These are phyloP conservation scores for Ovibos moschatus DNA, from an alignment of 2,113 vertebrate species.

Conservation along the genomic window DNA sequence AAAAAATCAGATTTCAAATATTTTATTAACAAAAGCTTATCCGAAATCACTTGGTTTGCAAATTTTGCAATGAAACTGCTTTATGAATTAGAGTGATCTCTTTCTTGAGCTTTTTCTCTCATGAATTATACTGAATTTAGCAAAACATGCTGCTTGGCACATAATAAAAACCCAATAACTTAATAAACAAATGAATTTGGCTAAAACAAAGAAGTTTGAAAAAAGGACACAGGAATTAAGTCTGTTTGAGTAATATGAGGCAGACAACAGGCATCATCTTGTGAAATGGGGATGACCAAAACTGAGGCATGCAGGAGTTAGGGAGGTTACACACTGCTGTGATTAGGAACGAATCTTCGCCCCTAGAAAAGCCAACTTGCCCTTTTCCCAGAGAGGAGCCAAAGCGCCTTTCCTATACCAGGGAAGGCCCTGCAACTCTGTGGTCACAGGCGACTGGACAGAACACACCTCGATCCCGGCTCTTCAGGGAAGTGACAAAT, in stretches of 20 bases:
- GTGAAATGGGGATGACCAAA: neutral
- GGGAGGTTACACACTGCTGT: neutral
- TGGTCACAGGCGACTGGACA: neutral
- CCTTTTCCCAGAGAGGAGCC: neutral
- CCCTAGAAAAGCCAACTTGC: neutral
- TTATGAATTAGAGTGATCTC: constrained; percentile 67
- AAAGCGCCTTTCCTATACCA: neutral
- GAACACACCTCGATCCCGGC: neutral
- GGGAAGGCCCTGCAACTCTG: neutral
- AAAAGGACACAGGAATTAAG: neutral
- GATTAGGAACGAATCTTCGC: neutral
- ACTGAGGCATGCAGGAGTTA: neutral
- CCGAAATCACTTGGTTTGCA: constrained; percentile 64
- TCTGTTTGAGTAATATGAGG: neutral
- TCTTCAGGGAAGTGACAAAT: neutral
- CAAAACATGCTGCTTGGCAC: constrained; percentile 1
- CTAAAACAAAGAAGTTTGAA: neutral
- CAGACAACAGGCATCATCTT: neutral
- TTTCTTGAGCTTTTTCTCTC: constrained; percentile 48
- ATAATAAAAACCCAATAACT: neutral
- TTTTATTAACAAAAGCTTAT: constrained; percentile 70
- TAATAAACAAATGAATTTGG: constrained; percentile 12
- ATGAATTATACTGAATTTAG: neutral
- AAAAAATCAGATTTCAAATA: constrained; percentile 62
- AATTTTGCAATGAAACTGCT: constrained; percentile 64